These are phyloP conservation scores for Zaprionus inermis DNA, from an alignment of 1,140 invertebrate genomes.

Conservation along the genomic window DNA sequence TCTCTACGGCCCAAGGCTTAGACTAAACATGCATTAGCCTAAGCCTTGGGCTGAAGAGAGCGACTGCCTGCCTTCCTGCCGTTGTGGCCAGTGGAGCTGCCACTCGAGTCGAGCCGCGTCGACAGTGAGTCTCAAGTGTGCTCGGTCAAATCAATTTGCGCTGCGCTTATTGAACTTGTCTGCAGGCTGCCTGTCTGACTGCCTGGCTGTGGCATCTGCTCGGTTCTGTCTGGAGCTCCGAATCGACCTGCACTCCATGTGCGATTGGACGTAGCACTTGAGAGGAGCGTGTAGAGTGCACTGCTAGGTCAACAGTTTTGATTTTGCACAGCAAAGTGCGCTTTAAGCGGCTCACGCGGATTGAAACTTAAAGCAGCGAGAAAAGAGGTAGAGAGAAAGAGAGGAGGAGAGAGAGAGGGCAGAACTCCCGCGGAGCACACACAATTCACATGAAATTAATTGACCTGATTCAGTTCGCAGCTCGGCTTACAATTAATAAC, in stretches of 20 bases:
- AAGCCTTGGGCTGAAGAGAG: too few relatives aligned
- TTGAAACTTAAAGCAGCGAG: constrained; percentile 22
- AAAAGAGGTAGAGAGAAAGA: too few relatives aligned
- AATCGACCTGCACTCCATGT: constrained; percentile 55
- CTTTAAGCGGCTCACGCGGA: constrained; percentile 29
- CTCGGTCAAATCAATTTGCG: constrained; percentile 76
- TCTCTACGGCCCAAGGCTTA: constrained; percentile 1
- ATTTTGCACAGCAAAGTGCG: constrained; percentile 32
- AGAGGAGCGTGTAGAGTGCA: constrained; percentile 21
- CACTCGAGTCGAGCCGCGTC: constrained; percentile 26
- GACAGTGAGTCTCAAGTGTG: constrained; percentile 47
- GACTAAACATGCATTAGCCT: too few relatives aligned
- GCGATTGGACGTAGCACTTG: constrained; percentile 48
- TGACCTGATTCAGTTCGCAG: constrained; percentile 77
- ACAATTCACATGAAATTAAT: constrained; percentile 73
- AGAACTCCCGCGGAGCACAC: not conserved
- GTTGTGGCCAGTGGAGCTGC: constrained; percentile 12
- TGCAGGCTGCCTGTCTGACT: constrained; percentile 24
- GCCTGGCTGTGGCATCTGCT: not conserved
- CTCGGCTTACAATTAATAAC: constrained; percentile 82
- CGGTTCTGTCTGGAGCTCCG: constrained; percentile 12
- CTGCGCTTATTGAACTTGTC: constrained; percentile 75
- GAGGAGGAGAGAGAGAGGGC: not conserved
- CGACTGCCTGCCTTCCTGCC: not conserved
- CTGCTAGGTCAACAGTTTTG: constrained; percentile 39